These are phyloP conservation scores for Oncorhynchus nerka DNA, from an alignment of 2,113 vertebrate genomes.

Conservation along the genomic window DNA sequence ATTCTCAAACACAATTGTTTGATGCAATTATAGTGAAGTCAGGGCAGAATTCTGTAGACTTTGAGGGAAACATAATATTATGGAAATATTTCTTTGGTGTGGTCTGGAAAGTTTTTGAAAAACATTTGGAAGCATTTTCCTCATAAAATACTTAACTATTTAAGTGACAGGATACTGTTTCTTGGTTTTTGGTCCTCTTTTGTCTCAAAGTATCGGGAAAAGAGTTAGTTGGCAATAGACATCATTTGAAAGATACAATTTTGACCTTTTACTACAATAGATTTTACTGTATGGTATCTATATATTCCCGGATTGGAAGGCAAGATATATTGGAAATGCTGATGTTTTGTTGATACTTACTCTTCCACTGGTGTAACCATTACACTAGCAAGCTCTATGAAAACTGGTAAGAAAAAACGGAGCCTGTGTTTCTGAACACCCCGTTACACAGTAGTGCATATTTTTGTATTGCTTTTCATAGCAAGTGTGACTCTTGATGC, in stretches of 20 bases:
- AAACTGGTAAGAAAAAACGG: no score
- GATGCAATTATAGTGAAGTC: constrained; percentile 87
- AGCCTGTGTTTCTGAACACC: not conserved
- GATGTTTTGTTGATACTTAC: not conserved
- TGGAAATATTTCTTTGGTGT: constrained; percentile 91
- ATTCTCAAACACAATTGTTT: constrained; percentile 75
- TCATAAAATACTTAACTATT: constrained; percentile 94
- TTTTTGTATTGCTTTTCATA: not conserved
- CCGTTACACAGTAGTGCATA: not conserved
- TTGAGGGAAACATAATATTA: constrained; percentile 90
- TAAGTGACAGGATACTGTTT: constrained; percentile 91
- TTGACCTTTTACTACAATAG: no score
- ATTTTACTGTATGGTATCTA: not conserved
- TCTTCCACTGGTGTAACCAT: no score
- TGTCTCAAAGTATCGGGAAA: constrained; percentile 40
- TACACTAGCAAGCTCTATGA: no score
- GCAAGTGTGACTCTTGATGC: not conserved
- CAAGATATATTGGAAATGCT: not conserved
- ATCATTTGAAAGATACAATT: not conserved
- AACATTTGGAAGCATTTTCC: constrained; percentile 99
- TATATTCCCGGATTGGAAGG: not conserved
- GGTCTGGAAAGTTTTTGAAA: constrained; percentile 88
- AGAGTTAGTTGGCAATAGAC: not conserved
- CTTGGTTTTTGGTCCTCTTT: constrained; percentile 66
- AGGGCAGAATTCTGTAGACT: constrained; percentile 86